Evolutionary conservation across 1,140 invertebrate genomes (phyloP).

Genomic region (Bilobella aurantiaca): DNA sequence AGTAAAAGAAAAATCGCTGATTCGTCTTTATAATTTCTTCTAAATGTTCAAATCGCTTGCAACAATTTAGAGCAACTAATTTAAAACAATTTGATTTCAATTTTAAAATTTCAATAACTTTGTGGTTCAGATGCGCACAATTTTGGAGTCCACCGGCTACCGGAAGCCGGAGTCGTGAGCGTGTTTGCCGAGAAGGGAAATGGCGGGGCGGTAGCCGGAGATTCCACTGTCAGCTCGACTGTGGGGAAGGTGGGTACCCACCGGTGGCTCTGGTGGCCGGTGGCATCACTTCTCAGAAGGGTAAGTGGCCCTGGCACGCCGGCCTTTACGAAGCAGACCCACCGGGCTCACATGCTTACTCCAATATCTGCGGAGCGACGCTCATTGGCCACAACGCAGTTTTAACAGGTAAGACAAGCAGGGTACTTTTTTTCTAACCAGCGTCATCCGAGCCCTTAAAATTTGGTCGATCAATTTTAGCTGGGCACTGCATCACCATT

Average conservation of each 20-base stretch:
- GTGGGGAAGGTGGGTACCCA: slow-evolving; percentile 16
- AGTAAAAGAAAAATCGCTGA: slow-evolving; percentile 1
- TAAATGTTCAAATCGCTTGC: no score
- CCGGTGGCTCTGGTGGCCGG: slow-evolving; percentile 13
- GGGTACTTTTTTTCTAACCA: no score
- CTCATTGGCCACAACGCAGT: slow-evolving; percentile 18
- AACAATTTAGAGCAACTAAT: no score
- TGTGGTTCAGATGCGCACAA: slow-evolving; percentile 12
- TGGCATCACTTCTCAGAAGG: slow-evolving; percentile 12
- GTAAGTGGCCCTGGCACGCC: slow-evolving; percentile 30
- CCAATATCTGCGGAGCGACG: slow-evolving; percentile 26
- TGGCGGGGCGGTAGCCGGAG: slow-evolving; percentile 4
- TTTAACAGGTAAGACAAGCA: slow-evolving; percentile 25
- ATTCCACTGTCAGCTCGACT: slow-evolving; percentile 18
- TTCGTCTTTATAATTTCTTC: no score
- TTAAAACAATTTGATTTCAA: no score
- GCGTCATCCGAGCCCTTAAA: no score
- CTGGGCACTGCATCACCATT: slow-evolving; percentile 23
- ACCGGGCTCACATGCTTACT: slow-evolving; percentile 9
- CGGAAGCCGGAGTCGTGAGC: not conserved
- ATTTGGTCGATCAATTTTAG: slow-evolving; percentile 17
- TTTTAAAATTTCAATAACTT: not conserved
- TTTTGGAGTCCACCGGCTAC: slow-evolving; percentile 16
- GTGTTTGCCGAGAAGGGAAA: slow-evolving; percentile 7
- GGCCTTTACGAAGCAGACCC: slow-evolving; percentile 21